Evolutionary conservation across 2,888 invertebrate genomes (phyloP).

Genomic region (Galeopsomyia nigrocyanea): DNA sequence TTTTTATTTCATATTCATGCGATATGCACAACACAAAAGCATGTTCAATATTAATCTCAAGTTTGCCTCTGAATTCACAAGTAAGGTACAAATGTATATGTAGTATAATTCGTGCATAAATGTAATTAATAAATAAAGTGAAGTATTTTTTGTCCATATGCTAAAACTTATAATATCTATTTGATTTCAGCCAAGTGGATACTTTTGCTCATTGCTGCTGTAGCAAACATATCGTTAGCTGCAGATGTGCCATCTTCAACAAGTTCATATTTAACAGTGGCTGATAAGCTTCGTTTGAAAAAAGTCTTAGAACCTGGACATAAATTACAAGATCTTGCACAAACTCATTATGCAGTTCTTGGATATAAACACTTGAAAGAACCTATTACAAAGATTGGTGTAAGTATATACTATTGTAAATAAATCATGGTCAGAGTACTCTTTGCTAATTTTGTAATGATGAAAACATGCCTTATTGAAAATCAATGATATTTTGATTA

Average conservation of each 20-base stretch:
- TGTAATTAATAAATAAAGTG: no score
- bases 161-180: neutral
- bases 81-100: no score
- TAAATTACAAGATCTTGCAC: constrained; percentile 72
- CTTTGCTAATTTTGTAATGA: constrained; percentile 51
- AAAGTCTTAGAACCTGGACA: constrained; percentile 63
- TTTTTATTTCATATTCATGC: no score
- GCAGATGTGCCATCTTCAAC: constrained; percentile 61
- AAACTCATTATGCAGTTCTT: constrained; percentile 80
- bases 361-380: constrained; percentile 80
- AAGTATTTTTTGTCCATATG: no score
- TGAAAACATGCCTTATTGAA: constrained; percentile 51
- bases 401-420: constrained; percentile 63
- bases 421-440: constrained; percentile 1
- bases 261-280: constrained; percentile 60
- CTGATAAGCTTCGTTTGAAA: constrained; percentile 61
- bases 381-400: constrained; percentile 72
- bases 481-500: constrained; percentile 63
- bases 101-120: no score
- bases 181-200: constrained; percentile 51
- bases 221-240: constrained; percentile 43
- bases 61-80: no score
- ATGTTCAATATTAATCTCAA: no score
- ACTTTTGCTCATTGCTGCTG: constrained; percentile 40
- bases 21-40: no score